Percentiles rank a stretch among this genome's conserved stretches.
Conservation (phyloP, 2,888 invertebrate genomes). For the Parnassius orleans region DNA sequence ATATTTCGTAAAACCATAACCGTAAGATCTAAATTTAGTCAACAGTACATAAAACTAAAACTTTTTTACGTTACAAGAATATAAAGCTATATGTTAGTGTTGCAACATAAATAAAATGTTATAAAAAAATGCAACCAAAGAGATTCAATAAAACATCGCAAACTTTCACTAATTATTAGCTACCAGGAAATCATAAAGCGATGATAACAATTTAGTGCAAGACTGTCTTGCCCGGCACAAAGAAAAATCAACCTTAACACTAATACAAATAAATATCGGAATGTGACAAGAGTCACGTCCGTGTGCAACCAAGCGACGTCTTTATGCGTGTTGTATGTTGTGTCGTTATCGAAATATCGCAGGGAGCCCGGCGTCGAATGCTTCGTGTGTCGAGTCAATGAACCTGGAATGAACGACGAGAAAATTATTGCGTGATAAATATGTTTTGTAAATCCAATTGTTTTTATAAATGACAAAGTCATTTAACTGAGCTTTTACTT, state of each 20-base stretch:
- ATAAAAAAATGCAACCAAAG: conserved; percentile 8
- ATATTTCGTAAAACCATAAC: conserved; percentile 33
- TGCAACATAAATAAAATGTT: neutral
- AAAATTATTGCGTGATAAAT: neutral
- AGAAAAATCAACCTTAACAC: conserved; percentile 67
- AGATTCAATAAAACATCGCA: conserved; percentile 32
- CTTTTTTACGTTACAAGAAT: neutral
- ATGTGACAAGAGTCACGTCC: conserved; percentile 67
- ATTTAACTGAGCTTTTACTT: too few species aligned
- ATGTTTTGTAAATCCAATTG: too few species aligned
- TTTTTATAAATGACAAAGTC: too few species aligned
- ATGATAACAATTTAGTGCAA: neutral
- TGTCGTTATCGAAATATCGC: conserved; percentile 52
- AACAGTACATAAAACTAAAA: conserved; percentile 15
- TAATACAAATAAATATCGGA: conserved; percentile 70
- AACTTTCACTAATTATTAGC: conserved; percentile 9
- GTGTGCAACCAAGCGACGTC: conserved; percentile 68
- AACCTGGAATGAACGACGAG: conserved; percentile 44
- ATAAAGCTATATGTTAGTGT: neutral
- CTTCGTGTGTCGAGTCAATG: conserved; percentile 50
- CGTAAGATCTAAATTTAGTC: conserved; percentile 23
- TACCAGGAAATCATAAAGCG: conserved; percentile 13
- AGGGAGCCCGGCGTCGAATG: conserved; percentile 44
- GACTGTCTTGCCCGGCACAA: conserved; percentile 48
- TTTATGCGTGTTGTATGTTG: conserved; percentile 57